Percentiles rank a stretch among this genome's conserved stretches.
phyloP scores from a whole-genome alignment of 2,113 vertebrate species.

The Chaetodon trifascialis region DNA sequence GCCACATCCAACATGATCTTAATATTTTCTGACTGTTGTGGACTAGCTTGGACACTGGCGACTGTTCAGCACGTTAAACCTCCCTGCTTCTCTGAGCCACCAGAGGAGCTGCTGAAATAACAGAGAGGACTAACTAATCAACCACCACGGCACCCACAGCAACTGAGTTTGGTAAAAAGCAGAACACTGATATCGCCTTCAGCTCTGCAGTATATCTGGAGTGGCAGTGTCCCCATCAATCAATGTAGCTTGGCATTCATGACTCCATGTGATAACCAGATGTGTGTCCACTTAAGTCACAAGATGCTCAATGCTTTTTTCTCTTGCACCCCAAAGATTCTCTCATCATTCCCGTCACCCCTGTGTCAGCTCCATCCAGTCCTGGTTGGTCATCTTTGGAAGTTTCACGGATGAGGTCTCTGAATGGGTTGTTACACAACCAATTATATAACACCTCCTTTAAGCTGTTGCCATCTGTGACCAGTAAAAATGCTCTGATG shows the following conservation, averaged over 20 bases:
- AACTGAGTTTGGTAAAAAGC: not conserved
- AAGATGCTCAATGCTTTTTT: not conserved
- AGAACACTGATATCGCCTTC: not conserved
- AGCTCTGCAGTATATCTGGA: not conserved
- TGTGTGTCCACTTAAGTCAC: not conserved
- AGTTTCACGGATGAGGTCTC: not conserved
- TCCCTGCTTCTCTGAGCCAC: not conserved
- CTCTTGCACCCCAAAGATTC: not conserved
- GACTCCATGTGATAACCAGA: not conserved
- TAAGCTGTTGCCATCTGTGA: not conserved
- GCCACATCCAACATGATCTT: no score
- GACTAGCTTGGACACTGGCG: not conserved
- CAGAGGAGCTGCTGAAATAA: not conserved
- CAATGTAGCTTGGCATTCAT: not conserved
- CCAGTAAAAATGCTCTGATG: not conserved
- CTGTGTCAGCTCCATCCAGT: not conserved
- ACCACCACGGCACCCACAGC: not conserved
- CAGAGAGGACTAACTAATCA: not conserved
- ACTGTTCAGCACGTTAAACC: not conserved
- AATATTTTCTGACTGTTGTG: no score
- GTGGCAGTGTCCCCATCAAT: not conserved
- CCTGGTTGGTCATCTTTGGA: not conserved
- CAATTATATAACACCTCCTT: constrained; percentile 12
- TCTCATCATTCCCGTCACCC: not conserved
- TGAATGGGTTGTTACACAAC: constrained; percentile 12